Percentiles rank a stretch among this genome's conserved stretches.
phyloP scores from a whole-genome alignment of 2,888 invertebrate genomes.

The Drosophila yooni region DNA sequence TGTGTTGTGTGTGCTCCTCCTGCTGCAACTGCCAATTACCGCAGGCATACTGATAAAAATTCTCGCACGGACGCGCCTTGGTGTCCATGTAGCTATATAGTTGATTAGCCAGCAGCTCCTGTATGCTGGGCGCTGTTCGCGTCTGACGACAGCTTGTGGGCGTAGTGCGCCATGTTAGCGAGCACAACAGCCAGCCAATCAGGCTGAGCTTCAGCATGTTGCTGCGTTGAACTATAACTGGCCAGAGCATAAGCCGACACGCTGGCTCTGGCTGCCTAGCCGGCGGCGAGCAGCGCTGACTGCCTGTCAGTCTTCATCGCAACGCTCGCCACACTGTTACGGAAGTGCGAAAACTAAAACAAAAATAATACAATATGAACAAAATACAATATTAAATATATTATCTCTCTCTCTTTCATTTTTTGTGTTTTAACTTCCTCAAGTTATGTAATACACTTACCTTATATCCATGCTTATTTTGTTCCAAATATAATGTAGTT shows the following conservation, averaged over 20 bases:
- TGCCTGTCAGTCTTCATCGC: constrained; percentile 73
- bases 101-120: constrained; percentile 76
- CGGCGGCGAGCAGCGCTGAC: constrained; percentile 16
- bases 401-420: neutral
- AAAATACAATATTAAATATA: neutral
- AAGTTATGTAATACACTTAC: neutral
- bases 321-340: constrained; percentile 32
- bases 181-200: constrained; percentile 69
- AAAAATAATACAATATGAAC: neutral
- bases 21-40: constrained; percentile 83
- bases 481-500: neutral
- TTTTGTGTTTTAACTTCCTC: neutral
- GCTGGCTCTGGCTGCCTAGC: constrained; percentile 4
- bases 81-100: constrained; percentile 81
- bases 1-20: constrained; percentile 26
- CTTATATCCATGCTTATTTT: too few species aligned
- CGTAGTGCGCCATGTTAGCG: constrained; percentile 81
- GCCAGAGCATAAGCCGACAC: constrained; percentile 7
- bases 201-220: constrained; percentile 79
- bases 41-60: constrained; percentile 83
- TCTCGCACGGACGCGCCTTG: constrained; percentile 79
- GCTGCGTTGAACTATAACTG: constrained; percentile 47
- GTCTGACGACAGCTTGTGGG: constrained; percentile 79
- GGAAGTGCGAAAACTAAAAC: neutral
- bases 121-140: constrained; percentile 66